Conservation (phyloP, 2,113 vertebrate genomes). For the Hippocampus guttulatus region DNA sequence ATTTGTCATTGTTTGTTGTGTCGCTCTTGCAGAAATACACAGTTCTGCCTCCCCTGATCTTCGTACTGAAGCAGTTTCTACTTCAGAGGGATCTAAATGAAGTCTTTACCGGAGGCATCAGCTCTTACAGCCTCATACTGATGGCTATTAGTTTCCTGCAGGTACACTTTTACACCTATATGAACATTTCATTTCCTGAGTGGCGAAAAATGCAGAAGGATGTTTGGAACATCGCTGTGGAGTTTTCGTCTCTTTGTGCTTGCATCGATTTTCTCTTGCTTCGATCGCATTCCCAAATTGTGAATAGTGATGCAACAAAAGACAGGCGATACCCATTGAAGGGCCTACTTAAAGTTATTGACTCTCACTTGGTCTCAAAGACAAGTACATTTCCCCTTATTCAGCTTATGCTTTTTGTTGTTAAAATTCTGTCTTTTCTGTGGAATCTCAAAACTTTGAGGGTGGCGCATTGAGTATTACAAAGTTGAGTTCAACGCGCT, state of each 20-base stretch:
- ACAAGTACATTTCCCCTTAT: background rate
- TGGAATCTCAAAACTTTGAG: background rate
- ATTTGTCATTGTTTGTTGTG: background rate
- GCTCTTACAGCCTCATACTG: constrained; percentile 79
- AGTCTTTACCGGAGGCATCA: constrained; percentile 80
- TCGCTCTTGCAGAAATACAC: constrained; percentile 67
- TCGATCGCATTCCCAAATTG: background rate
- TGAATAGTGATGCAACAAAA: background rate
- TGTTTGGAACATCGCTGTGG: background rate
- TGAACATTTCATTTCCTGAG: background rate
- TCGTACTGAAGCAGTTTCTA: constrained; percentile 80
- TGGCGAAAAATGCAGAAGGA: background rate
- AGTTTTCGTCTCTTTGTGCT: background rate
- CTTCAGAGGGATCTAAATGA: constrained; percentile 78
- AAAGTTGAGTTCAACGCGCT: no score
- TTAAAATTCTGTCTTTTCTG: background rate
- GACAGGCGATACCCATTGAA: background rate
- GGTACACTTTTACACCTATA: constrained; percentile 44
- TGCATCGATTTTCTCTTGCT: background rate
- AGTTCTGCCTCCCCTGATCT: constrained; percentile 78
- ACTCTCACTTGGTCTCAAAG: background rate
- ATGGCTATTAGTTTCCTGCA: constrained; percentile 81
- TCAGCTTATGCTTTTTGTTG: background rate
- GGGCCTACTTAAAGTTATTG: background rate
- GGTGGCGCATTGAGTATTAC: no score